phyloP scores from a whole-genome alignment of 2,888 invertebrate species.

The Eucriotettix oculatus region DNA sequence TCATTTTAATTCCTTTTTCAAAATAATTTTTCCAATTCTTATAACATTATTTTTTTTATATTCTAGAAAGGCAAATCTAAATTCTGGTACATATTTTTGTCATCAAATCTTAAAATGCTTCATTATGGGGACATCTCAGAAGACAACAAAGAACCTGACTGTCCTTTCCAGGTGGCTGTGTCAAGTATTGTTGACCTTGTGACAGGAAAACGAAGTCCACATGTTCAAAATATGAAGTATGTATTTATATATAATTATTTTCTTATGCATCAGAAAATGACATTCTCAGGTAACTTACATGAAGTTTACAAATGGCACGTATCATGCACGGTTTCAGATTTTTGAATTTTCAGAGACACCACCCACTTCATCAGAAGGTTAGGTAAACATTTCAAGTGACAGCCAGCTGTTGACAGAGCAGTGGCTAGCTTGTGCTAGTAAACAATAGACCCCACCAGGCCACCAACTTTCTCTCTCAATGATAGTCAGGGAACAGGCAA shows the following conservation, averaged over 20 bases:
- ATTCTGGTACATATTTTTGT: constrained; percentile 4
- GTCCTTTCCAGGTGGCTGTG: background rate
- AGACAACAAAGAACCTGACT: background rate
- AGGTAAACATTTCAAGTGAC: no score
- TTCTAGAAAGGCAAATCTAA: constrained; percentile 7
- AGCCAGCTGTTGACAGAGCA: no score
- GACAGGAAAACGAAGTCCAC: constrained; percentile 7
- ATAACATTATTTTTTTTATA: background rate
- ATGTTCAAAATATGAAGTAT: constrained; percentile 5
- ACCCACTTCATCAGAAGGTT: no score
- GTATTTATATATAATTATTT: background rate
- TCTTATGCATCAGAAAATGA: no score
- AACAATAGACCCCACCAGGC: no score
- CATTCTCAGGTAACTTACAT: no score
- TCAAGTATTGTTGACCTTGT: constrained; percentile 1
- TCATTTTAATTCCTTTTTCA: background rate
- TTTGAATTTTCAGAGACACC: no score
- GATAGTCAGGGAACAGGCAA: no score
- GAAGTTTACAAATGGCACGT: no score
- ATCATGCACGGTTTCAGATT: no score
- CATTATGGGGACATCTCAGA: constrained; percentile 9
- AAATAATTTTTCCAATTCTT: background rate
- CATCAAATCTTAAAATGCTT: constrained; percentile 5
- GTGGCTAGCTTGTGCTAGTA: no score
- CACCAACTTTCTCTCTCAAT: no score